Conservation (phyloP, 1,140 invertebrate species). For the Caerostris darwini region DNA sequence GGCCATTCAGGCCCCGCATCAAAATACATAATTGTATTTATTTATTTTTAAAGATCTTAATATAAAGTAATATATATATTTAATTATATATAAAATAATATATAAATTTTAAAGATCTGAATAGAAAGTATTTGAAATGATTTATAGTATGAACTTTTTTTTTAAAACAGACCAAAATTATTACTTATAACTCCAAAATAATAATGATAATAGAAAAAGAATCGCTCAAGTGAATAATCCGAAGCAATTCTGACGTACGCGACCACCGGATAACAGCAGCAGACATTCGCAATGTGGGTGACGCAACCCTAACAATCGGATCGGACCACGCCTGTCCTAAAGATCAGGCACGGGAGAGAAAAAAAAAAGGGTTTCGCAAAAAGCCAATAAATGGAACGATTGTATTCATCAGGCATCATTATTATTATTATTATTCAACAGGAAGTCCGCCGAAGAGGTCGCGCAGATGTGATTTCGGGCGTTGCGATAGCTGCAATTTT, state of each 20-base stretch:
- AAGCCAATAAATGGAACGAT: conserved; percentile 13
- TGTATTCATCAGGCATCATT: background rate
- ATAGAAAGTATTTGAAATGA: too few relatives aligned
- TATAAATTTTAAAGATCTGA: too few relatives aligned
- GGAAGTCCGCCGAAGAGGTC: conserved; percentile 34
- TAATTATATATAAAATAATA: too few relatives aligned
- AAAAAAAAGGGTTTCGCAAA: background rate
- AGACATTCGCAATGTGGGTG: background rate
- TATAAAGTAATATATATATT: too few relatives aligned
- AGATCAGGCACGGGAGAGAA: background rate
- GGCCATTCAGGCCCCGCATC: too few relatives aligned
- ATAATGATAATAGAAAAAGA: background rate
- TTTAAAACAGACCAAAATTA: too few relatives aligned
- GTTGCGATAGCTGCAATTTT: conserved; percentile 39
- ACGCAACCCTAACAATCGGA: background rate
- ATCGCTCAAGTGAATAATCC: background rate
- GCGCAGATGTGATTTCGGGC: background rate
- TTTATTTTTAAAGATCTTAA: too few relatives aligned
- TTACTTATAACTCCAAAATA: too few relatives aligned
- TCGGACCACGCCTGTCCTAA: background rate
- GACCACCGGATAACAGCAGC: background rate
- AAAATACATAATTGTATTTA: too few relatives aligned
- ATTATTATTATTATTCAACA: background rate
- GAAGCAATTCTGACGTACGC: background rate
- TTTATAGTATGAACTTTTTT: too few relatives aligned